Percentiles rank a stretch among this genome's conserved stretches.
Conservation (phyloP, 2,888 invertebrate species). For the Pegoplata infirma region DNA sequence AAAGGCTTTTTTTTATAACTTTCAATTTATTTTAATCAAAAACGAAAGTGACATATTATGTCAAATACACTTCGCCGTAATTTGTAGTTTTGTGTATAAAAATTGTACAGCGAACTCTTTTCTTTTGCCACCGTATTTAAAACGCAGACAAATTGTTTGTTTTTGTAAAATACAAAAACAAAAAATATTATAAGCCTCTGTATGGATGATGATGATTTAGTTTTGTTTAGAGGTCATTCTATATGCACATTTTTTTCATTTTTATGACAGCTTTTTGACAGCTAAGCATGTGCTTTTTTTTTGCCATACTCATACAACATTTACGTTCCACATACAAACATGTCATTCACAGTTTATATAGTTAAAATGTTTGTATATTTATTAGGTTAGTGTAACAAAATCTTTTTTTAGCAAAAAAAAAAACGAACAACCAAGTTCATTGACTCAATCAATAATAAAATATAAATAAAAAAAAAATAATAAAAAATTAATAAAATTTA, state of each 20-base stretch:
- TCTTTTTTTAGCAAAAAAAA: not conserved
- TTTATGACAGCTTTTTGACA: constrained; percentile 73
- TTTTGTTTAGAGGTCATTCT: constrained; percentile 69
- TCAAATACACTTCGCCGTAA: constrained; percentile 58
- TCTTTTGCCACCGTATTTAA: constrained; percentile 40
- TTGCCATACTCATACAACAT: constrained; percentile 13
- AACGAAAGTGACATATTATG: constrained; percentile 66
- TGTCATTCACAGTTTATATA: constrained; percentile 60
- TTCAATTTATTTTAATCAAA: constrained; percentile 66
- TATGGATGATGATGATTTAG: constrained; percentile 46
- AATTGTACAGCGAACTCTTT: constrained; percentile 22
- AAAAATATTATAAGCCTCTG: constrained; percentile 21
- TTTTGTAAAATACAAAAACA: constrained; percentile 13
- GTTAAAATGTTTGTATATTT: constrained; percentile 35
- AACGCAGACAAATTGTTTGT: constrained; percentile 58
- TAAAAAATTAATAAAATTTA: not conserved
- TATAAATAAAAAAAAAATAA: not conserved
- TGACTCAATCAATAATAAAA: constrained; percentile 29
- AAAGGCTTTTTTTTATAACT: constrained; percentile 54
- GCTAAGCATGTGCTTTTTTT: constrained; percentile 67
- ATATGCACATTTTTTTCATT: constrained; percentile 46
- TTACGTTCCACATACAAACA: constrained; percentile 20
- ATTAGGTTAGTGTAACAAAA: constrained; percentile 45
- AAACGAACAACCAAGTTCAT: constrained; percentile 17
- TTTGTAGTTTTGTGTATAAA: too few relatives aligned